Evolutionary conservation across 2,113 vertebrate genomes (phyloP), one percentile per base, ranked within the genome.

Genomic region (Dromaius novaehollandiae): DNA sequence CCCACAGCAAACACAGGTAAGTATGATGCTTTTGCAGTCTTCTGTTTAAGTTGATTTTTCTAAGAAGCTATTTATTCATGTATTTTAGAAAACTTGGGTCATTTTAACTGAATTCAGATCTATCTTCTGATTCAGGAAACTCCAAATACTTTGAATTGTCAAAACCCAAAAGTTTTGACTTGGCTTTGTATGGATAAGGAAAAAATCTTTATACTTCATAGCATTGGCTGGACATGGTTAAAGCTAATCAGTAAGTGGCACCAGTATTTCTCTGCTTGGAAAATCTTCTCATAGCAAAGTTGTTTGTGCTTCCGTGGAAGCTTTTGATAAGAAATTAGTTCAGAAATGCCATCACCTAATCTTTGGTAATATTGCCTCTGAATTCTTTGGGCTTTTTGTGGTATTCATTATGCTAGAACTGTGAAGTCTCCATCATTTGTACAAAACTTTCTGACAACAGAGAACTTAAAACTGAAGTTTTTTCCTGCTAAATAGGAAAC

Each of bases 1-100:
- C 51, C 98, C 99, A 69, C 99, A 99, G 78, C 99, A 99, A 96
- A 98, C 98, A 14, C 99, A 99, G 99, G 99, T 99, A 74, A 75
- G 46, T 84, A 4, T 70, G 25, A 30, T 28, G 26, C 24, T 61
- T 22, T 42, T 50, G 21, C 34, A 13, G 32, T 78, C 53, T 20
- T 4, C 36, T 46, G 11, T 68, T 36, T 71, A 60, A 70, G 86
- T 44, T 40, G 1, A 40, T 46, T 77, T 75, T 28, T 71, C 26
- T 65, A 79, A 83, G 56, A 90, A 56, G 34, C 53, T 81, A 6
- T 11, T 26, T 61, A 73, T 34, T 46, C 1, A 0, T 10, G 17
- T 64, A 8, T 58, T 82, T 60, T 69, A 44, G 58, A 82, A 77
- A 68, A n/a, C 14, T 73, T 75, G 13, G 17, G 28, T 28, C 46